Evolutionary conservation across 2,113 vertebrate genomes (phyloP), one percentile per base, ranked within the genome.

Genomic region (Rhea pennata): DNA sequence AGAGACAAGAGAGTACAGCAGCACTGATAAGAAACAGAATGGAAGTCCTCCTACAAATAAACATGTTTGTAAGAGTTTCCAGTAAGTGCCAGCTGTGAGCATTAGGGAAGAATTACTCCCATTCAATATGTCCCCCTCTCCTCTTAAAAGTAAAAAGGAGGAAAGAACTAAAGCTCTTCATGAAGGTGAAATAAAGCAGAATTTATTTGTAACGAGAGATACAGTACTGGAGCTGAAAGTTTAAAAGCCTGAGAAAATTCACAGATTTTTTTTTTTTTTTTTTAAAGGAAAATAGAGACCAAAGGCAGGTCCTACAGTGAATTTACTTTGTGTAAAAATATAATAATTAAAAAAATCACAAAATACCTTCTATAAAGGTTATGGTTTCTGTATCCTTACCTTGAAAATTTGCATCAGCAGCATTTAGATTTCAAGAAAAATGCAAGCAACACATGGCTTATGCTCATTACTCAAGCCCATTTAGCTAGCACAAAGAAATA

Each of bases 401-500:
- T 19, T 64, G 26, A 69, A 79, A 26, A 27, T 21, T 9, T 31
- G 29, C 66, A 21, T 5, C 27, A 53, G 51, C 7, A n/a, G 22
- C 17, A 24, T 48, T 67, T 50, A 20, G 19, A 21, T 54, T 54
- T 31, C n/a, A 36, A 22, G 20, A 31, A 73, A 73, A 67, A 33
- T 2, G 1, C 21, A 87, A 67, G 53, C 15, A 72, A 23, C 71
- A 65, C 11, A 4, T 39, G 21, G 15, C 8, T 33, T 51, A 12
- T 6, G 5, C 46, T 62, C 21, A 5, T 50, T 44, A 75, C 21
- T 58, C 50, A 46, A 80, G 39, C 0, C 0, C 3, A 1, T 54
- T 67, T 22, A 56, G 33, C 16, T 56, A 44, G 21, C 9, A 33
- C 4, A 1, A 9, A 27, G 39, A 77, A 79, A 50, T 21, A 9